Conservation (phyloP, 2,113 vertebrate species). For the Grammomys dolichurus region DNA sequence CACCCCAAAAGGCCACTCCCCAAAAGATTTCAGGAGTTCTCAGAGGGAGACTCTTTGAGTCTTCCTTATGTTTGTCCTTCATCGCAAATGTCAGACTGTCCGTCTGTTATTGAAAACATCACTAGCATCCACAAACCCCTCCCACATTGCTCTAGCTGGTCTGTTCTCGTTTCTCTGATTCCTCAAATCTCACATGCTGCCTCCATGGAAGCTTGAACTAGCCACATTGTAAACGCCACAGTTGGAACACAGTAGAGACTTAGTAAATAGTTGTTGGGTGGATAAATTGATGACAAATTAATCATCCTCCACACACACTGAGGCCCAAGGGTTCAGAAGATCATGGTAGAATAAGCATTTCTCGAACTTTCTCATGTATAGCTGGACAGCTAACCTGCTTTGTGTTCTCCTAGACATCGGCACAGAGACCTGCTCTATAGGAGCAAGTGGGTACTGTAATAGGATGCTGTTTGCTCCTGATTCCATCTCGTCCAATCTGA, state of each 20-base stretch:
- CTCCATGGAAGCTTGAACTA: neutral
- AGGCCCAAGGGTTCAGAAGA: neutral
- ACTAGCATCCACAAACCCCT: neutral
- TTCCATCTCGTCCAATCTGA: neutral
- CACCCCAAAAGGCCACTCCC: neutral
- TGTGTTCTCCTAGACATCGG: neutral
- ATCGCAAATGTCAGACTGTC: neutral
- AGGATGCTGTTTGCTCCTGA: neutral
- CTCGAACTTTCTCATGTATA: neutral
- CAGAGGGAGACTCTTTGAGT: neutral
- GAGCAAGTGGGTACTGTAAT: neutral
- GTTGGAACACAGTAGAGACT: neutral
- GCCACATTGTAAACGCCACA: neutral
- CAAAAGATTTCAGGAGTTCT: neutral
- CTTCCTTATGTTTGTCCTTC: neutral
- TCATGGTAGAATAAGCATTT: neutral
- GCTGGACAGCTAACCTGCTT: neutral
- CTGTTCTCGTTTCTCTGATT: neutral
- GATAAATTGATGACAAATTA: neutral
- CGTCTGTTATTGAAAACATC: neutral
- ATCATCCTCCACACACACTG: neutral
- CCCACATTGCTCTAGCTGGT: neutral
- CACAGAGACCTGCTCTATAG: neutral
- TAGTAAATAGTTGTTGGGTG: neutral
- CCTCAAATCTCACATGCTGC: neutral